phyloP scores from a whole-genome alignment of 2,113 vertebrate species.

The Phaethon lepturus region DNA sequence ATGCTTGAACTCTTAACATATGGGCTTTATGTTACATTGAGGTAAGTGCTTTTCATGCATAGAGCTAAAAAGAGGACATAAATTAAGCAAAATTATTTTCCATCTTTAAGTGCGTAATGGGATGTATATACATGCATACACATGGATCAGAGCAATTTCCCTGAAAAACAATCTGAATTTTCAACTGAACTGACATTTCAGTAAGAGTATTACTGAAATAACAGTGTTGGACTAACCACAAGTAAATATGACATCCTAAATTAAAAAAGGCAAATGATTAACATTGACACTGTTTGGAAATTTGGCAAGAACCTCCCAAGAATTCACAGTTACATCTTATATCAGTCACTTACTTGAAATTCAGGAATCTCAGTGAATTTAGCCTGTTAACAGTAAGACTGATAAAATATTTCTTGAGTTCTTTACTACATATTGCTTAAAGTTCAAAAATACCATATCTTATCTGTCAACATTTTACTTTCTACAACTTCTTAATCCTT shows the following conservation, averaged over 20 bases:
- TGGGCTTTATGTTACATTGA: background rate
- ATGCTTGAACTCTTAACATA: background rate
- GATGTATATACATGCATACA: background rate
- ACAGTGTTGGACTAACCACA: background rate
- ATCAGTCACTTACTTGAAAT: background rate
- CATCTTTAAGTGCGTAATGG: background rate
- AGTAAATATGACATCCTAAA: background rate
- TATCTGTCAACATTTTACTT: background rate
- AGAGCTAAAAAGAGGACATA: background rate
- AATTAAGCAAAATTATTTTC: background rate
- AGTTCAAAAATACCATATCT: background rate
- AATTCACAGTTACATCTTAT: background rate
- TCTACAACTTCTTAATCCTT: background rate
- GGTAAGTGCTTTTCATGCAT: background rate
- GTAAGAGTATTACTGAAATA: background rate
- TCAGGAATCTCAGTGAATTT: background rate
- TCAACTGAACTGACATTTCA: background rate
- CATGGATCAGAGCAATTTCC: background rate
- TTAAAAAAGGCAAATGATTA: background rate
- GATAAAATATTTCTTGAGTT: background rate
- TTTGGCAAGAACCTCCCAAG: background rate
- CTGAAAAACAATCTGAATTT: background rate
- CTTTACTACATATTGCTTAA: background rate
- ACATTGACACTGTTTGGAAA: background rate
- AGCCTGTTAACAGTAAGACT: background rate